Conservation (phyloP, 2,797 vertebrate species). For the Cossypha polioptera region DNA sequence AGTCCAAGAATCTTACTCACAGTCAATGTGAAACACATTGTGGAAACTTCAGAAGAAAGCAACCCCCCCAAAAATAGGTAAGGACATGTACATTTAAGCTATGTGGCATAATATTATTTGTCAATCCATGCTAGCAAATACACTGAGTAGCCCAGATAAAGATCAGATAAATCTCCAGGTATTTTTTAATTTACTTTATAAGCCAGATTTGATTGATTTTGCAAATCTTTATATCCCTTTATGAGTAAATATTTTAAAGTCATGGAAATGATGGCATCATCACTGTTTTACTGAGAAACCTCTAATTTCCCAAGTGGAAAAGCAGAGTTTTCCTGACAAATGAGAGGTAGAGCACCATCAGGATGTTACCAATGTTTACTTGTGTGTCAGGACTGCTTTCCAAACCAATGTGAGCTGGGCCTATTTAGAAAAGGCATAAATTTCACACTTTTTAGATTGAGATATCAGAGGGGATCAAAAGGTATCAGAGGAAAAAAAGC, state of each 20-base stretch:
- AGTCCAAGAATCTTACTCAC: constrained; percentile 17
- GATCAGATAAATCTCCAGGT: background rate
- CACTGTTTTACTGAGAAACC: background rate
- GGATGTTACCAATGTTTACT: background rate
- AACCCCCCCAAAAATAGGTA: background rate
- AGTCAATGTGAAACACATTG: constrained; percentile 15
- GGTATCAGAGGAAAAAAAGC: background rate
- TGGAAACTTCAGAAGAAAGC: background rate
- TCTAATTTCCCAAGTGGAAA: background rate
- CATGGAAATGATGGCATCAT: background rate
- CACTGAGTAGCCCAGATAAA: background rate
- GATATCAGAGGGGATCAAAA: background rate
- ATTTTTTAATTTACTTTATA: background rate
- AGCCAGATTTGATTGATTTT: background rate
- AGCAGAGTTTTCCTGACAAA: background rate
- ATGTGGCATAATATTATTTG: background rate
- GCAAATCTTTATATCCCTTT: background rate
- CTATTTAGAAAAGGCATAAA: background rate
- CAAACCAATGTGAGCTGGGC: background rate
- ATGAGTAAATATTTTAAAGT: background rate
- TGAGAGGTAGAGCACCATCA: background rate
- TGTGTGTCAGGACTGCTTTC: background rate
- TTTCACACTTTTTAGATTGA: background rate
- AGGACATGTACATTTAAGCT: background rate
- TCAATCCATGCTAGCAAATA: accelerated